Percentiles rank a stretch among this genome's conserved stretches.
phyloP scores from a whole-genome alignment of 2,113 vertebrate species.

The Amazona guildingii region DNA sequence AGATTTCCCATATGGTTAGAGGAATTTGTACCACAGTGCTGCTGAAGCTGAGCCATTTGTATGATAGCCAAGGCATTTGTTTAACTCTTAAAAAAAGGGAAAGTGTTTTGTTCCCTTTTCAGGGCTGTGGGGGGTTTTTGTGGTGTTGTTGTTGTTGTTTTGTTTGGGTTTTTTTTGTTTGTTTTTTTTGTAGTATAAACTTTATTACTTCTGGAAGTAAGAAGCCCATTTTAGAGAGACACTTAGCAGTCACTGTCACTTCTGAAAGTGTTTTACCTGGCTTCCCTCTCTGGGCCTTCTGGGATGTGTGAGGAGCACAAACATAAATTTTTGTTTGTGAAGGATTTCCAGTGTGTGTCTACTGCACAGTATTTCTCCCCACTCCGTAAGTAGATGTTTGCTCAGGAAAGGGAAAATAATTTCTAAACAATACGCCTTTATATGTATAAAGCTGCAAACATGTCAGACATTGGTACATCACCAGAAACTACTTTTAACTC shows the following conservation, averaged over 20 bases:
- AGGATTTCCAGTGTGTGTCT: neutral
- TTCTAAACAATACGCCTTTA: neutral
- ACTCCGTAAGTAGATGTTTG: neutral
- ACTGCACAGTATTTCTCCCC: neutral
- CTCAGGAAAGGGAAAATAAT: neutral
- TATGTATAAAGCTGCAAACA: neutral
- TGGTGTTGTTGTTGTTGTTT: neutral
- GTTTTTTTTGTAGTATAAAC: neutral
- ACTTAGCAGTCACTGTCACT: neutral
- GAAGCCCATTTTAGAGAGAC: neutral
- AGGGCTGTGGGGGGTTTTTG: neutral
- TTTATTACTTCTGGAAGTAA: neutral
- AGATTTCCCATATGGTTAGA: slow-evolving; percentile 33
- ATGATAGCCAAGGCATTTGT: neutral
- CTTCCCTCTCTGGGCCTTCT: neutral
- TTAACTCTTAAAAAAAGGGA: neutral
- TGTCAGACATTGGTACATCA: neutral
- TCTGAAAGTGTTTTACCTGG: neutral
- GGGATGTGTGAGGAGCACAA: neutral
- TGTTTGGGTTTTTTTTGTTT: neutral
- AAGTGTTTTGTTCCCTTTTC: neutral
- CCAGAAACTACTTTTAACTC: neutral
- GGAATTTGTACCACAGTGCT: neutral
- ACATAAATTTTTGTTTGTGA: neutral
- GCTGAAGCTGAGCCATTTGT: neutral